Percentiles rank a stretch among this genome's conserved stretches.
Conservation (phyloP, 1,140 invertebrate genomes). For the Myzus persicae region DNA sequence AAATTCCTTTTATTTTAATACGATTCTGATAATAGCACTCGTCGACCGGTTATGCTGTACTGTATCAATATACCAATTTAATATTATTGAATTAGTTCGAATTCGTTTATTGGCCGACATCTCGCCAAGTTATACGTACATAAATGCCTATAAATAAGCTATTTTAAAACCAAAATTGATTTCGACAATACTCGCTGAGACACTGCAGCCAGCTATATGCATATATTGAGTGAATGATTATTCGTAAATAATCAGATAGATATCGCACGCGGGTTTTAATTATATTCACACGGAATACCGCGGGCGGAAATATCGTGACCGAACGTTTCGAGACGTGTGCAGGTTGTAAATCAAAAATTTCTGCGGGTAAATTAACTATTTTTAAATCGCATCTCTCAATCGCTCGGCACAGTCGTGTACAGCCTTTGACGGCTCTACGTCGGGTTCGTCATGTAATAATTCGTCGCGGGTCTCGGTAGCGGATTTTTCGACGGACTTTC, state of each 20-base stretch:
- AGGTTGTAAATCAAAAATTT: neutral
- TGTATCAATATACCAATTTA: neutral
- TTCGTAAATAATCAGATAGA: neutral
- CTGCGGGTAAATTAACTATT: neutral
- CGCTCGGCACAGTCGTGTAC: neutral
- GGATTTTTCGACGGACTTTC: too few relatives aligned
- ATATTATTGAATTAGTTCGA: neutral
- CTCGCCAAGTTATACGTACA: neutral
- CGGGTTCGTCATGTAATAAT: neutral
- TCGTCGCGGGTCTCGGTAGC: too few relatives aligned
- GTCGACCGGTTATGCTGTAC: neutral
- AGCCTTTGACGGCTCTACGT: neutral
- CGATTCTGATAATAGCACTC: neutral
- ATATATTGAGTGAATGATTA: neutral
- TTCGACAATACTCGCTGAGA: neutral
- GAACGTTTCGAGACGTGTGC: neutral
- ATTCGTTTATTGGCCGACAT: neutral
- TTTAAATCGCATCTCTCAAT: neutral
- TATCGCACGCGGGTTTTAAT: neutral
- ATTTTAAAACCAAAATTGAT: constrained; percentile 13
- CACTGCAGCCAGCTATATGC: too few relatives aligned
- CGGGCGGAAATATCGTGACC: neutral
- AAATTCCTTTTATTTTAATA: neutral
- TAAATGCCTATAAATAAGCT: neutral
- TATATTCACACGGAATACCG: neutral